Percentiles rank a stretch among this genome's conserved stretches.
Evolutionary conservation across 2,888 invertebrate species (phyloP).

Genomic region (Sepioteuthis lessoniana): DNA sequence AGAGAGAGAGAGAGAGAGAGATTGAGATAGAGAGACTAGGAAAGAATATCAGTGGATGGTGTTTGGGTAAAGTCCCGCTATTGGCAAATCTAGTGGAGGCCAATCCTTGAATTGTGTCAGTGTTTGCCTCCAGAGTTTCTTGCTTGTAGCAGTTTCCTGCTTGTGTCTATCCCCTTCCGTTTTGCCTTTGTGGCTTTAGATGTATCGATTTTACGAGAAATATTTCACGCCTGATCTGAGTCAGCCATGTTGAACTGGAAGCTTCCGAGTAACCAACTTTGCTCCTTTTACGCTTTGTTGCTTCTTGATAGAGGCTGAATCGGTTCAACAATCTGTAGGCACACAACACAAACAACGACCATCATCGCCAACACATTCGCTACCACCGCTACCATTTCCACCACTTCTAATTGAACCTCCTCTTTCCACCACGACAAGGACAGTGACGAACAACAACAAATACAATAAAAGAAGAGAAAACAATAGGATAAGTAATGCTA

Average conservation of each 20-base stretch:
- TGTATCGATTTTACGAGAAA: constrained; percentile 1
- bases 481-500: not conserved
- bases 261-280: not conserved
- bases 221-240: not conserved
- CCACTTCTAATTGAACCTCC: not conserved
- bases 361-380: not conserved
- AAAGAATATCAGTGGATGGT: too few species aligned
- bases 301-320: not conserved
- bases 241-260: not conserved
- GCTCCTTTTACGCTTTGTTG: not conserved
- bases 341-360: not conserved
- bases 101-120: not conserved
- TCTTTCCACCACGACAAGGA: not conserved
- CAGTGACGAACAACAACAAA: not conserved
- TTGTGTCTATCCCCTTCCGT: not conserved
- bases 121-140: not conserved
- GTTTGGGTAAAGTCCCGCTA: not conserved
- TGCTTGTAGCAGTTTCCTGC: not conserved
- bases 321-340: constrained; percentile 12
- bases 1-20: too few species aligned
- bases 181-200: not conserved
- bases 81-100: not conserved
- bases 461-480: not conserved
- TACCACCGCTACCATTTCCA: too few species aligned
- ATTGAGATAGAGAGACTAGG: too few species aligned